These are phyloP conservation scores for Zeus faber DNA, from an alignment of 2,113 vertebrate genomes.

Conservation along the genomic window DNA sequence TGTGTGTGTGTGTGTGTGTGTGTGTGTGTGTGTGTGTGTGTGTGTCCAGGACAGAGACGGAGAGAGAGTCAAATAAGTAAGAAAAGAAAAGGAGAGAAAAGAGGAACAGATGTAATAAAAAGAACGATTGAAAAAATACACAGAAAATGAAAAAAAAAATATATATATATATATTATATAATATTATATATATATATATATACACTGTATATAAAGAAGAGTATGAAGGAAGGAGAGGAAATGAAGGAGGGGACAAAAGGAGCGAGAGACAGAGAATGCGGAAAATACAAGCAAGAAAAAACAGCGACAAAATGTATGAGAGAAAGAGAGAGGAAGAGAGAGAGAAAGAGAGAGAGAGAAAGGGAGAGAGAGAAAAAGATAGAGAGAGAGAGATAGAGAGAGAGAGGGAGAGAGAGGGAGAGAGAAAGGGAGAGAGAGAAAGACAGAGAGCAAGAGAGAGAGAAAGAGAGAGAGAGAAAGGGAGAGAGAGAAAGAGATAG, in stretches of 20 bases:
- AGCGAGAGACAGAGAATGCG: background rate
- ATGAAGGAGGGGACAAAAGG: constrained; percentile 3
- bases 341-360: background rate
- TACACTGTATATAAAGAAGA: background rate
- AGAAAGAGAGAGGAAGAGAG: background rate
- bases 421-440: background rate
- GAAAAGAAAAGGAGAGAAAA: background rate
- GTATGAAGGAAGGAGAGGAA: background rate
- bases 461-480: constrained; percentile 5
- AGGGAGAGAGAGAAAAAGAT: background rate
- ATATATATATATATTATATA: too few relatives aligned
- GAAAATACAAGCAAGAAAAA: background rate
- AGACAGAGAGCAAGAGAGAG: background rate
- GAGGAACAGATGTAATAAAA: too few relatives aligned
- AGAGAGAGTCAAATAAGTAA: background rate
- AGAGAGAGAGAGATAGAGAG: too few relatives aligned
- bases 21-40: background rate
- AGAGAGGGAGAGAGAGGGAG: constrained; percentile 2
- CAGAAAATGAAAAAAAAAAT: too few relatives aligned
- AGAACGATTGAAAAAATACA: too few relatives aligned
- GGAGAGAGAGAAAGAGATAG: background rate
- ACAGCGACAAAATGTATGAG: background rate
- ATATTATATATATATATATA: too few relatives aligned
- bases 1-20: background rate
- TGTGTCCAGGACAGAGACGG: background rate